Base-by-base conservation (phyloP, 1,140 invertebrate species). In the Drosophila arizonae region DNA sequence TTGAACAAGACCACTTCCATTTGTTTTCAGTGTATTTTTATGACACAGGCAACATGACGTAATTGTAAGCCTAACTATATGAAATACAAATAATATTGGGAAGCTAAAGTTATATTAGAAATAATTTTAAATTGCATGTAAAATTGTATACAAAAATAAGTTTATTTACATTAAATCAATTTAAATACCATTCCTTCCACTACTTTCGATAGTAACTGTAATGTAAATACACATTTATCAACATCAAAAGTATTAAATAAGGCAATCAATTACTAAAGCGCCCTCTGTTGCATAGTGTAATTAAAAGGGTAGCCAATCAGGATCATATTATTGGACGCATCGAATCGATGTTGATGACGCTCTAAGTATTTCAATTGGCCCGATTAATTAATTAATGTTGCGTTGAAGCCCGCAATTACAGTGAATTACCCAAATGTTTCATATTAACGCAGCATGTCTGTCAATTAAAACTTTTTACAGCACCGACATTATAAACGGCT, bases 401-500 rank as follows among this genome's bases (percentile, higher is more conserved):
- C 63, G 55, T 57, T 69, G 55, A 30, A 70, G 45, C 30, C 52
- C 45, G 54, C 72, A 74, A 74, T 74, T 70, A 51, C 39, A 28
- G 26, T 39, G 28, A 74, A 69, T 70, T 74, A 72, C 39, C 48
- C 26, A 43, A 61, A 74, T 70, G 51, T 70, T 74, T 51, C 55
- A 84, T 66, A 81, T 67, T 67, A 61, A 68, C 71, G 52, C 60
- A 72, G 57, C 71, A 65, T 73, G 61, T 64, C 69, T 56, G 50
- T 64, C 70, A 86, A 86, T 87, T 86, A 87, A 79, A 87, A 82
- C 43, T 87, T 78, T 81, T 78, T 52, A 24, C 46, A 52, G 28
- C 56, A 68, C 41, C 76, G 50, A 17, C 41, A 36, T 52, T 57
- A 48, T 70, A 30, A 75, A 48, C 41, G 39, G 51, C 33, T 9